phyloP scores from a whole-genome alignment of 2,888 invertebrate genomes.

The Hydroisotoma schaefferi region DNA sequence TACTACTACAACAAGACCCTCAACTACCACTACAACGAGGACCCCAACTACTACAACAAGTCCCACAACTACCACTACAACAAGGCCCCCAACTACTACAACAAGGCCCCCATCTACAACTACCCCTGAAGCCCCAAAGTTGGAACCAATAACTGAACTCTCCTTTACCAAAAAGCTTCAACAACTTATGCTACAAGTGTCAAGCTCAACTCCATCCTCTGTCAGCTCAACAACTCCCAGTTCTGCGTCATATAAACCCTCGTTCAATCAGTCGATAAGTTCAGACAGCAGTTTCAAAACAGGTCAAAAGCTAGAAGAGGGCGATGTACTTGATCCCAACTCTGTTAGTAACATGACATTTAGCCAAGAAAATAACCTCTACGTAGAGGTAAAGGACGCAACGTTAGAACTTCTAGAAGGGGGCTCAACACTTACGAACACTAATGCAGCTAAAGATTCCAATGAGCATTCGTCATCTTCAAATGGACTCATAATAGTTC shows the following conservation, averaged over 20 bases:
- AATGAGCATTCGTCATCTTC: too few species aligned
- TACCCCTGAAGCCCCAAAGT: background rate
- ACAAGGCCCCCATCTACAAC: background rate
- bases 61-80: background rate
- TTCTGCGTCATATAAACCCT: too few species aligned
- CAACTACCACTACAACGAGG: background rate
- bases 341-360: slow-evolving; percentile 3
- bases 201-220: background rate
- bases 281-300: too few species aligned
- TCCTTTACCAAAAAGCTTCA: background rate
- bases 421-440: background rate
- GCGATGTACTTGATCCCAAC: background rate
- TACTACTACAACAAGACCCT: background rate
- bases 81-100: background rate
- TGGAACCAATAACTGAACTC: background rate
- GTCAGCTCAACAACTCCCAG: background rate
- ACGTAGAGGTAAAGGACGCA: background rate
- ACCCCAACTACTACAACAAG: background rate
- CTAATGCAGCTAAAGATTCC: background rate
- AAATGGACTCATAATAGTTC: background rate
- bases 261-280: background rate
- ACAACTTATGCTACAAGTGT: background rate
- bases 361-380: background rate
- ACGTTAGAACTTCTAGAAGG: background rate
- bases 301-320: background rate